Evolutionary conservation across 2,888 invertebrate species (phyloP).

Genomic region (Cephus rjabovi): DNA sequence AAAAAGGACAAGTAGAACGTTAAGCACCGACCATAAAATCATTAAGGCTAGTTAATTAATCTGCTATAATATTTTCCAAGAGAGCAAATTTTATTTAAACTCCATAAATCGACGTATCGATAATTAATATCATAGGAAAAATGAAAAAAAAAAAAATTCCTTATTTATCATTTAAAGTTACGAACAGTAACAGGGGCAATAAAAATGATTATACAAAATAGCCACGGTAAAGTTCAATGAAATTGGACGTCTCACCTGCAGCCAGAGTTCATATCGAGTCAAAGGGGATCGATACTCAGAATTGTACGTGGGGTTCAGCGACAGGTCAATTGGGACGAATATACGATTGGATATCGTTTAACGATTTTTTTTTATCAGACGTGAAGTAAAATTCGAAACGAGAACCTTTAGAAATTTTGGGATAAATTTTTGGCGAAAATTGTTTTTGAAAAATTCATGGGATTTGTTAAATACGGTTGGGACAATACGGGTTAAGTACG

Average conservation of each 20-base stretch:
- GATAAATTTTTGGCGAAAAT: background rate
- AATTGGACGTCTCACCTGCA: slow-evolving; percentile 17
- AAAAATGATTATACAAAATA: background rate
- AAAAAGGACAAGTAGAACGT: background rate
- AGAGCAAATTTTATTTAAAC: background rate
- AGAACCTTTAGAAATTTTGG: background rate
- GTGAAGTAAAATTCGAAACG: background rate
- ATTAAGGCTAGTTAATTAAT: background rate
- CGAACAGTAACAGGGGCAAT: background rate
- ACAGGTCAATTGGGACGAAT: background rate
- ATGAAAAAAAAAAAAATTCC: background rate
- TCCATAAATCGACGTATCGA: background rate
- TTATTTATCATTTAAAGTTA: background rate
- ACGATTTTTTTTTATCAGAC: slow-evolving; percentile 10
- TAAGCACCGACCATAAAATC: background rate
- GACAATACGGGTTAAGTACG: background rate
- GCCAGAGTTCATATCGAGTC: background rate
- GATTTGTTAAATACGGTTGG: background rate
- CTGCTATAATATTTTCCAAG: background rate
- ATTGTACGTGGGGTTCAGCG: background rate
- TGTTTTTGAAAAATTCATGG: background rate
- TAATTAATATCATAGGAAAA: too few relatives aligned
- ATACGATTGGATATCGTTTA: slow-evolving; percentile 14
- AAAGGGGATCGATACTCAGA: background rate
- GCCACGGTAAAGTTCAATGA: slow-evolving; percentile 16